Base-by-base conservation (phyloP, 1,140 invertebrate species). In the Drosophila subobscura region DNA sequence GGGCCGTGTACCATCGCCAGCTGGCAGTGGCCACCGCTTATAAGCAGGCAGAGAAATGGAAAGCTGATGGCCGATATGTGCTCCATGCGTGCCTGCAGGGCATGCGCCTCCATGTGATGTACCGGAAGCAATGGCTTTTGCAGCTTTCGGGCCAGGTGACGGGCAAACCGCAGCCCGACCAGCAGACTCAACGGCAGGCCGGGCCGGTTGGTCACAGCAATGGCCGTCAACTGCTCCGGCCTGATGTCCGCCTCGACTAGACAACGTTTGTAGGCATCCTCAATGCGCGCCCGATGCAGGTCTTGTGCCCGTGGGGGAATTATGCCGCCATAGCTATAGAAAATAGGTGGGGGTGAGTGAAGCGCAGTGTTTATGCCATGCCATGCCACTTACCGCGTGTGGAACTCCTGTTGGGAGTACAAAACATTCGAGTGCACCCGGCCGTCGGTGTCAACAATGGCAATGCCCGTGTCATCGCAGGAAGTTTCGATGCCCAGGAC, bases 31-130 rank as follows among this genome's bases (percentile, higher is more conserved):
- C 98, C 98, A 57, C 97, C 97, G 85, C 98, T 99, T 64, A 98
- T 95, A 3, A 99, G 92, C 7, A 99, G 91, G 22, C 96, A 95
- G 47, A 99, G 92, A 93, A 96, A 99, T 49, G 98, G 98, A 93
- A 97, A 99, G 52, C 95, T 91, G 47, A 99, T 92, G 4, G 44
- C 56, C 72, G 60, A 92, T 58, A 10, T 52, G 7, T 88, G 92
- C 79, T 91, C 90, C 94, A 99, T 95, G 89, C 98, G 85, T 3
- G 70, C 94, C 20, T 96, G 98, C 55, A 99, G 92, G n/a, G 98
- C 98, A 94, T 99, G 98, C 6, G 98, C 98, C 94, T 99, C 95
- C 98, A 99, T 99, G 78, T 99, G 98, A 93, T 99, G 98, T 78
- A 99, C 96, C 0, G 98, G 97, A 89, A 99, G 97, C 71, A 99